Evolutionary conservation across 2,888 invertebrate genomes (phyloP).

Genomic region (Xanthostigma xanthostigma): DNA sequence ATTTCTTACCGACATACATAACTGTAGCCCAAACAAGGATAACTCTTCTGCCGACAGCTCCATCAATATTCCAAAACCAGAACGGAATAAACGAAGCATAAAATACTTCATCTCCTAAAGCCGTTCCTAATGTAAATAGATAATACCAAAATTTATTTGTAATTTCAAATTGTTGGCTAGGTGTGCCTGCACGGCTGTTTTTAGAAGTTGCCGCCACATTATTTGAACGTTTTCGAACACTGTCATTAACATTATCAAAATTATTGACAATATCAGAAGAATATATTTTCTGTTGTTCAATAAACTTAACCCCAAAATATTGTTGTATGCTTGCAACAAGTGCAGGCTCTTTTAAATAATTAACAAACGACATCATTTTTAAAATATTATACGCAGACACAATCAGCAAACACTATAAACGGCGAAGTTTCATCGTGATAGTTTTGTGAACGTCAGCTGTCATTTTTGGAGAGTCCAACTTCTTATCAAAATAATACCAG

Average conservation of each 20-base stretch:
- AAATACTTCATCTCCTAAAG: constrained; percentile 80
- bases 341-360: constrained; percentile 52
- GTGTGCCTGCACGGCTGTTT: constrained; percentile 24
- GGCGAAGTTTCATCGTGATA: no score
- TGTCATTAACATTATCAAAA: constrained; percentile 19
- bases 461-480: no score
- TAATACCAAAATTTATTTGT: constrained; percentile 71
- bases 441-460: no score
- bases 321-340: constrained; percentile 65
- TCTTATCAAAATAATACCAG: no score
- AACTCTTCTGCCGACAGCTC: constrained; percentile 68
- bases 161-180: constrained; percentile 30
- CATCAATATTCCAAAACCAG: constrained; percentile 91
- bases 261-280: constrained; percentile 10
- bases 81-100: constrained; percentile 85
- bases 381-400: no score
- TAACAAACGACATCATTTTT: no score
- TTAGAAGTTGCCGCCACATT: constrained; percentile 26
- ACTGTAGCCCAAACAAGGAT: constrained; percentile 68
- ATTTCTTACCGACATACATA: constrained; percentile 62
- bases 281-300: constrained; percentile 19
- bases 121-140: constrained; percentile 70
- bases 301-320: constrained; percentile 57
- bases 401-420: no score
- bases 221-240: constrained; percentile 14